phyloP scores from a whole-genome alignment of 2,888 invertebrate species.

The Drosophila neotestacea region DNA sequence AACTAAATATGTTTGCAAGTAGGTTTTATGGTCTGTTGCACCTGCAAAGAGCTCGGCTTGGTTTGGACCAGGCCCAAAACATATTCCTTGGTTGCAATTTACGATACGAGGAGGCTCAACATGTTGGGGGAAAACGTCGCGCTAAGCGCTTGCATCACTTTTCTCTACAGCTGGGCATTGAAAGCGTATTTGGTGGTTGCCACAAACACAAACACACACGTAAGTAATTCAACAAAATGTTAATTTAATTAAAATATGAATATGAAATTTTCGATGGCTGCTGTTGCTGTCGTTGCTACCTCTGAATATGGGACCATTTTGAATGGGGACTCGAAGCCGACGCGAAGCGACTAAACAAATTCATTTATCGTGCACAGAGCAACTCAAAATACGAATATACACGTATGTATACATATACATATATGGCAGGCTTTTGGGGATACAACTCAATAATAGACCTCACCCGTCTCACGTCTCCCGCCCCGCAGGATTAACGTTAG shows the following conservation, averaged over 20 bases:
- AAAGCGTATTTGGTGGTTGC: constrained; percentile 34
- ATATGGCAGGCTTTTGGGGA: constrained; percentile 27
- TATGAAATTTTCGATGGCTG: constrained; percentile 64
- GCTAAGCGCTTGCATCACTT: constrained; percentile 44
- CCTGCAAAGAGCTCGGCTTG: constrained; percentile 22
- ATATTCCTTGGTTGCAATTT: constrained; percentile 44
- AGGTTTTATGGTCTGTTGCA: constrained; percentile 64
- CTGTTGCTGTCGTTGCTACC: constrained; percentile 11
- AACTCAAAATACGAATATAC: constrained; percentile 12
- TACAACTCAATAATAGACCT: constrained; percentile 44
- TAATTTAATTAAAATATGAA: constrained; percentile 78
- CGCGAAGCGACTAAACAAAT: constrained; percentile 66
- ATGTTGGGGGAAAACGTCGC: constrained; percentile 1
- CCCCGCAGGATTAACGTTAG: constrained; percentile 4
- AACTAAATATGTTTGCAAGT: constrained; percentile 32
- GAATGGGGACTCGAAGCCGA: constrained; percentile 59
- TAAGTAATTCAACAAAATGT: constrained; percentile 76
- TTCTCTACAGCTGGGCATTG: constrained; percentile 20
- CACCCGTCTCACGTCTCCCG: background rate
- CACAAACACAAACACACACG: constrained; percentile 21
- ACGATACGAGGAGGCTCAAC: constrained; percentile 7
- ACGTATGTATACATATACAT: background rate
- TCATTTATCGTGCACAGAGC: constrained; percentile 61
- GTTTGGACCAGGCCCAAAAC: constrained; percentile 14
- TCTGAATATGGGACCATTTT: constrained; percentile 26